Evolutionary conservation across 2,113 vertebrate genomes (phyloP), one percentile per base, ranked within the genome.

Genomic region (Mola mola): DNA sequence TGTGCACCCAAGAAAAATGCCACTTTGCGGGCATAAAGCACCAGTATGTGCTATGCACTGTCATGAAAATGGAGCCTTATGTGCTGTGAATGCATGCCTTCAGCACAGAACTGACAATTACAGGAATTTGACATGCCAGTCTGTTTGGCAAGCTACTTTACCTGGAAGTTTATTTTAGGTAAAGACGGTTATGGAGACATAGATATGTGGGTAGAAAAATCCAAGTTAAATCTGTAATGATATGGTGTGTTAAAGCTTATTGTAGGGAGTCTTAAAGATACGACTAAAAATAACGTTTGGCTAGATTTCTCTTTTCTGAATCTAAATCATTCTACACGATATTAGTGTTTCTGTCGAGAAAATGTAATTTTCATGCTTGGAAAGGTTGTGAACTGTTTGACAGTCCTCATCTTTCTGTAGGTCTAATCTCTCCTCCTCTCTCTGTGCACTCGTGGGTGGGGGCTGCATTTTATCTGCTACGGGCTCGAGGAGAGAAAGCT

Each of bases 401-500:
- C 25, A 48, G 40, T 34, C 34, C 13, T 63, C 56, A 20, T 68
- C 59, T 33, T 46, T 66, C 34, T 61, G 64, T 10, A 15, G 44
- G 62, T 75, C 65, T 58, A 69, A 71, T 79, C 59, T 55, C 29
- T 67, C 60, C 56, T 77, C 57, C 58, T 72, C 34, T 76, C 49
- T 37, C 31, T 71, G 55, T 67, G 37, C 67, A 29, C 62, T 80
- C 56, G 61, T 36, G 48, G n/a, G 62, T 59, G 70, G 72, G 56
- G 62, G 42, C 60, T 46, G 57, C 46, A 66, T 81, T 40, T 47
- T 86, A 44, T 74, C 36, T 48, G 70, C 60, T 36, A 9, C 66
- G 46, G 71, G 60, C 73, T 71, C 59, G 72, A 82, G 71, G 49
- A 77, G 68, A 38, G 51, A 75, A 78, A 33, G 70, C 84, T 65